A percentile compares a stretch with the other conserved stretches of the same genome.
phyloP scores from a whole-genome alignment of 2,888 invertebrate species.

The Amiota mariae region DNA sequence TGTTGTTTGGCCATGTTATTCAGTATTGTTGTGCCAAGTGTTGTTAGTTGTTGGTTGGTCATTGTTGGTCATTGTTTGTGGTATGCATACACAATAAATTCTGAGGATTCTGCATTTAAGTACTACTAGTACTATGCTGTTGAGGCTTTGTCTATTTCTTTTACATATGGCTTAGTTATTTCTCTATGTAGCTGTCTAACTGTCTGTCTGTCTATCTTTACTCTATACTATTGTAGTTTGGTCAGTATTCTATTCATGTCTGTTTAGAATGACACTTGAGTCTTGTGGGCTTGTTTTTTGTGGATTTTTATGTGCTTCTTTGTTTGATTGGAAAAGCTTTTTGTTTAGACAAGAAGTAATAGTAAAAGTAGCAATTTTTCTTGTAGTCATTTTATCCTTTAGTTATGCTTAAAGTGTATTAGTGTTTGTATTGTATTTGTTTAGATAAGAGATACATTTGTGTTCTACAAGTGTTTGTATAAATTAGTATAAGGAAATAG shows the following conservation, averaged over 20 bases:
- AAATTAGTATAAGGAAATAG: too few species aligned
- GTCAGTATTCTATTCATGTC: too few species aligned
- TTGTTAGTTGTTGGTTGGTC: conserved; percentile 1
- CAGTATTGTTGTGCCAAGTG: background rate
- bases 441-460: too few species aligned
- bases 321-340: too few species aligned
- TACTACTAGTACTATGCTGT: too few species aligned
- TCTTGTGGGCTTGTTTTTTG: conserved; percentile 1
- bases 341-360: too few species aligned
- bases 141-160: background rate
- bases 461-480: too few species aligned
- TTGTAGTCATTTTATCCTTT: too few species aligned
- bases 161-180: conserved; percentile 1
- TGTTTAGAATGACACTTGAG: conserved; percentile 4
- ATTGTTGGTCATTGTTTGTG: conserved; percentile 5
- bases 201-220: background rate
- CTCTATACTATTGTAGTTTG: too few species aligned
- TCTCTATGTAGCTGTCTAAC: background rate
- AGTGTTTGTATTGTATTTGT: too few species aligned
- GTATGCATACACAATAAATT: background rate
- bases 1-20: conserved; percentile 11
- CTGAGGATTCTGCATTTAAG: background rate
- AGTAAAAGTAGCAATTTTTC: too few species aligned
- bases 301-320: background rate
- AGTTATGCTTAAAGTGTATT: too few species aligned